Conservation (phyloP, 2,888 invertebrate genomes). For the Ctena decussata region DNA sequence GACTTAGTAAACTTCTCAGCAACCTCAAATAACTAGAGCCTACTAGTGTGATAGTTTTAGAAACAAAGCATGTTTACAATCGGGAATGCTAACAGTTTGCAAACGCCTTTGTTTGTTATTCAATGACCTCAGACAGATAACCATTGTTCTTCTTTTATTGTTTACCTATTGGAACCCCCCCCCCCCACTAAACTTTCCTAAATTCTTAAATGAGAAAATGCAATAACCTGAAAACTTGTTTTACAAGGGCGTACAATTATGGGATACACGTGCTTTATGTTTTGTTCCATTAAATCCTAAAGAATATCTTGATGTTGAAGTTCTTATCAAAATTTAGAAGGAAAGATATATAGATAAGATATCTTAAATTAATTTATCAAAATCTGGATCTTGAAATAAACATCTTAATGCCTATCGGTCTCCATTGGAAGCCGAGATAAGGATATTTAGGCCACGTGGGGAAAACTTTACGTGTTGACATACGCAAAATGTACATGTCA, state of each 20-base stretch:
- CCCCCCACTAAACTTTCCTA: no score
- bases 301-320: background rate
- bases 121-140: no score
- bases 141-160: no score
- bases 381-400: background rate
- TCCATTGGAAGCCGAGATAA: background rate
- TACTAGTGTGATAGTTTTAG: no score
- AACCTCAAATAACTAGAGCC: no score
- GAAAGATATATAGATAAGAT: constrained; percentile 9
- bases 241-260: background rate
- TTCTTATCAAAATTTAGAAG: constrained; percentile 2
- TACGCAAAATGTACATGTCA: background rate
- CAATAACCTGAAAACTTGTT: background rate
- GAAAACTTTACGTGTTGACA: background rate
- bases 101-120: no score
- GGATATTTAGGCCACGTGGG: background rate
- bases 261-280: constrained; percentile 2
- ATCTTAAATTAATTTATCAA: constrained; percentile 10
- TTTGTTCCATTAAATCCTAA: background rate
- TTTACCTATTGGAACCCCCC: no score
- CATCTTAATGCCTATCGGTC: background rate
- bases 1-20: no score
- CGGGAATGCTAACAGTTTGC: no score
- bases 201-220: no score
- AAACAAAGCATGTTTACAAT: no score